Conservation (phyloP, 2,797 vertebrate genomes). For the Toxotes lorentzi region DNA sequence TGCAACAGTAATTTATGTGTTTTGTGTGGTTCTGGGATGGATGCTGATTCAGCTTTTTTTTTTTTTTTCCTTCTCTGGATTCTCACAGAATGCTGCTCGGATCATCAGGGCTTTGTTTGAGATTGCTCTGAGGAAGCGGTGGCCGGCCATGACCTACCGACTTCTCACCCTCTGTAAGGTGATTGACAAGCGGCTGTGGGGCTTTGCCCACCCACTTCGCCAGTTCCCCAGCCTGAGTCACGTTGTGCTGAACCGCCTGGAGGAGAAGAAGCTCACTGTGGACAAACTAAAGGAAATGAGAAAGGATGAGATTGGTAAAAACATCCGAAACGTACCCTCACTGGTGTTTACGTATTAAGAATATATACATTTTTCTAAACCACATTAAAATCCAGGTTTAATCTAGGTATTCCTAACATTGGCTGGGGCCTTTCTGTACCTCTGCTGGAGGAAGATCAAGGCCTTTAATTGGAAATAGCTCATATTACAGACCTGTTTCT, state of each 20-base stretch:
- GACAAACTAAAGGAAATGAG: conserved; percentile 98
- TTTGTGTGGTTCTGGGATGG: not conserved
- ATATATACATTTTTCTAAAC: not conserved
- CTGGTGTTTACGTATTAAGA: not conserved
- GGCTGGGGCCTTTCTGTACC: no score
- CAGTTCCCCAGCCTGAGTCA: conserved; percentile 92
- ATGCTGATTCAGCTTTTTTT: not conserved
- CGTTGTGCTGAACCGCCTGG: conserved; percentile 89
- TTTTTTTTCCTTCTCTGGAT: not conserved
- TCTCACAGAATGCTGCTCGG: conserved; percentile 93
- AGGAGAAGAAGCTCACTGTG: conserved; percentile 94
- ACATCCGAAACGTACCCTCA: not conserved
- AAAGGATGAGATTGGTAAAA: conserved; percentile 98
- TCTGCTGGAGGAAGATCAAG: no score
- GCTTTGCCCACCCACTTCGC: conserved; percentile 93
- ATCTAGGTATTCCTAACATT: no score
- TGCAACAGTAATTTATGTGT: not conserved
- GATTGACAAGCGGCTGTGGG: conserved; percentile 97
- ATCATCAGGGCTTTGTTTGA: conserved; percentile 97
- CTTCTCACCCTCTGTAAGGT: conserved; percentile 96
- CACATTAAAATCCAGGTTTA: not conserved
- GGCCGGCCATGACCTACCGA: conserved; percentile 97
- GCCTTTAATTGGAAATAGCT: no score
- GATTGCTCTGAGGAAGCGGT: conserved; percentile 95
- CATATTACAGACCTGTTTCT: no score